phyloP scores from a whole-genome alignment of 2,797 vertebrate species.

The Enteromius argenteus region DNA sequence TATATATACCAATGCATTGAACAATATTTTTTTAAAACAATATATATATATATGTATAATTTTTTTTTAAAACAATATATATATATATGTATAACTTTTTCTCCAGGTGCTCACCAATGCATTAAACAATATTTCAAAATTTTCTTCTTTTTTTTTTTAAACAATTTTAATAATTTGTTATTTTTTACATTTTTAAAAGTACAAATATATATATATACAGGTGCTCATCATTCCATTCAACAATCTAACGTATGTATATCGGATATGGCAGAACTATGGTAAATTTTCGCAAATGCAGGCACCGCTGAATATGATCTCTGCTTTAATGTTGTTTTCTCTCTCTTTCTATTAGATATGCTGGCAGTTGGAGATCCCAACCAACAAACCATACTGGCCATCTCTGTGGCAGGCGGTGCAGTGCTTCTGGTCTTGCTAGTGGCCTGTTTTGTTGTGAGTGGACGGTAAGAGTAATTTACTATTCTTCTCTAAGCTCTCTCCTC shows the following conservation, averaged over 20 bases:
- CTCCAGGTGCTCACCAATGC: too few species aligned
- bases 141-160: too few species aligned
- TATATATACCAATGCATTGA: too few species aligned
- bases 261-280: background rate
- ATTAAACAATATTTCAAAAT: too few species aligned
- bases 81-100: too few species aligned
- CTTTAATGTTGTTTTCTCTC: background rate
- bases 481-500: background rate
- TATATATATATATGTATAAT: too few species aligned
- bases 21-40: too few species aligned
- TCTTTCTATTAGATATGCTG: constrained; percentile 76
- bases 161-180: too few species aligned
- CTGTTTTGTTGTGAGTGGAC: constrained; percentile 86
- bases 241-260: background rate
- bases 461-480: constrained; percentile 69
- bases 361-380: constrained; percentile 86
- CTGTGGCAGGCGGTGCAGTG: constrained; percentile 81
- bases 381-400: constrained; percentile 84
- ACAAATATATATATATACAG: too few species aligned
- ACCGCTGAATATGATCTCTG: background rate
- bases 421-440: constrained; percentile 85
- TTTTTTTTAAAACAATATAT: too few species aligned
- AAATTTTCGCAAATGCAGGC: background rate
- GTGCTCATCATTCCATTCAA: too few species aligned
- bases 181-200: too few species aligned